These are phyloP conservation scores for Coendou prehensilis DNA, from an alignment of 2,797 vertebrate genomes.

Conservation along the genomic window DNA sequence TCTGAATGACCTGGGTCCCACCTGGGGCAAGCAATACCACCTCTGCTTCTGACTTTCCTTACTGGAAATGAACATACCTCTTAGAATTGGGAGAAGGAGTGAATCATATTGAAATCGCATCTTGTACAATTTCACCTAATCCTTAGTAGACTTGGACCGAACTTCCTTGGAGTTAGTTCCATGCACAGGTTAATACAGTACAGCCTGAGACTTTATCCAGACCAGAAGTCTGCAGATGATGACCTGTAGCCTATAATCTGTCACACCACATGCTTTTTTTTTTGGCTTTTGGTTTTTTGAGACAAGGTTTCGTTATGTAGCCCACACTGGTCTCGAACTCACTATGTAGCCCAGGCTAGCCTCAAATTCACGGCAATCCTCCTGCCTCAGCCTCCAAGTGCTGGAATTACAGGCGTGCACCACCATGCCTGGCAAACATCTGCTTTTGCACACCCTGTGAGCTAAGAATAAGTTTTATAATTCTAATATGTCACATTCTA, in stretches of 20 bases:
- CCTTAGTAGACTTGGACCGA: neutral
- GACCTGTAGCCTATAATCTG: neutral
- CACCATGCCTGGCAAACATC: neutral
- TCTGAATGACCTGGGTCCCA: neutral
- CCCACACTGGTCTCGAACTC: neutral
- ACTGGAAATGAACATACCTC: neutral
- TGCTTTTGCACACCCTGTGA: neutral
- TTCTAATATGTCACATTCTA: conserved; percentile 6
- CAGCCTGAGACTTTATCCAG: neutral
- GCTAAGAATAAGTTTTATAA: neutral
- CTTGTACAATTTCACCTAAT: neutral
- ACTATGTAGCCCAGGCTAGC: neutral
- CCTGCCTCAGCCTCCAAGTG: neutral
- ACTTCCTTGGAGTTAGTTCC: conserved; percentile 26
- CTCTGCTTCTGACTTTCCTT: neutral
- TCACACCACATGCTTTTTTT: neutral
- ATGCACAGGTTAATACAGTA: neutral
- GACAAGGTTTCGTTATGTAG: neutral
- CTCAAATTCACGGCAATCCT: neutral
- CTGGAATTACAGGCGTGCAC: neutral
- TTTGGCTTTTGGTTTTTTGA: neutral
- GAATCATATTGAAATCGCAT: neutral
- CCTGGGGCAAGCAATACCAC: neutral
- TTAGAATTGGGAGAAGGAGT: neutral
- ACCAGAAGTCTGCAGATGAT: neutral